A percentile compares a stretch with the other conserved stretches of the same genome.
Evolutionary conservation across 1,140 invertebrate genomes (phyloP).

Genomic region (Campoletis sonorensis): DNA sequence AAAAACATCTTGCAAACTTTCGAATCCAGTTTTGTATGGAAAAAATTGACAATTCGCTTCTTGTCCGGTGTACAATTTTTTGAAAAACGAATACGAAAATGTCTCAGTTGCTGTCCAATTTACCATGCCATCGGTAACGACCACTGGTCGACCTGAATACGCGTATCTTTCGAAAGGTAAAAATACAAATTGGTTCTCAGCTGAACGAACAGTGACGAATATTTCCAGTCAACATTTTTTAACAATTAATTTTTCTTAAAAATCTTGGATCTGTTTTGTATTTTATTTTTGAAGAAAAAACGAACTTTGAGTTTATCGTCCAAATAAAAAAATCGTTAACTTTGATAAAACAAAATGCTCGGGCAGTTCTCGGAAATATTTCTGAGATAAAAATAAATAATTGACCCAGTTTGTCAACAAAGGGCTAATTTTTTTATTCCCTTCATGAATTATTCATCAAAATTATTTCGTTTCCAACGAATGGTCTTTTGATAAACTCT

Average conservation of each 20-base stretch:
- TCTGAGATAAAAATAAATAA: too few species aligned
- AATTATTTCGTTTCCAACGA: background rate
- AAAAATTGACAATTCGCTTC: constrained; percentile 91
- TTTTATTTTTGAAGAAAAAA: too few species aligned
- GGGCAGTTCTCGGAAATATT: too few species aligned
- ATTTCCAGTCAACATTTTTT: too few species aligned
- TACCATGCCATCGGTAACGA: constrained; percentile 87
- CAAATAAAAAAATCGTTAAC: too few species aligned
- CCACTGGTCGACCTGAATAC: constrained; percentile 86
- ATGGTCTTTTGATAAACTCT: constrained; percentile 19
- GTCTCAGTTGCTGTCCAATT: constrained; percentile 86
- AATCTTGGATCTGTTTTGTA: background rate
- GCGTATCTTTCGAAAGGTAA: constrained; percentile 79
- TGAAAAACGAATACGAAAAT: constrained; percentile 88
- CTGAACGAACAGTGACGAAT: too few species aligned
- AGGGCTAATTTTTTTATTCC: too few species aligned
- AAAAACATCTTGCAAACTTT: constrained; percentile 86
- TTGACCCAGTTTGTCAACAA: too few species aligned
- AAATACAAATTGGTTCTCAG: constrained; percentile 23
- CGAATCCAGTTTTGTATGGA: constrained; percentile 92
- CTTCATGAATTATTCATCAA: constrained; percentile 34
- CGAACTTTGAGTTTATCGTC: too few species aligned
- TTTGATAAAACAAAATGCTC: too few species aligned
- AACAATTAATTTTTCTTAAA: too few species aligned
- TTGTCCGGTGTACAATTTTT: constrained; percentile 82